Evolutionary conservation across 2,888 invertebrate species (phyloP).

Genomic region (Apodemia zela): DNA sequence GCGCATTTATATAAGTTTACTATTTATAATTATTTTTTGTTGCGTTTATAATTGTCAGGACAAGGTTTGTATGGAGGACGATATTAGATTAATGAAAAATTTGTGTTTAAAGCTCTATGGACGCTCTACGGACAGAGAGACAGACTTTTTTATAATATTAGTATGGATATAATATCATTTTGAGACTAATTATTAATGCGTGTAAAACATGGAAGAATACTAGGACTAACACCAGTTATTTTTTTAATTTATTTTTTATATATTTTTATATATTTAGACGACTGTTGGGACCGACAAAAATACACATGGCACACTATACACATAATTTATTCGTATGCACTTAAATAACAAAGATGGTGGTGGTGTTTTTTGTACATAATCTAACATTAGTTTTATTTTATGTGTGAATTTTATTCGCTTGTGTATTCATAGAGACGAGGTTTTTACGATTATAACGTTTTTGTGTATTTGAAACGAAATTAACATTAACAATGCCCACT

Average conservation of each 20-base stretch:
- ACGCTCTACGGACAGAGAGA: neutral
- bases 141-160: neutral
- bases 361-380: conserved; percentile 38
- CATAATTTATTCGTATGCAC: conserved; percentile 38
- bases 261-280: conserved; percentile 25
- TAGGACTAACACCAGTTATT: neutral
- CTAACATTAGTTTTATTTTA: conserved; percentile 34
- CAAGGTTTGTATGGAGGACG: too few relatives aligned
- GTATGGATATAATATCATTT: too few relatives aligned
- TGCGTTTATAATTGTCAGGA: too few relatives aligned
- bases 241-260: too few relatives aligned
- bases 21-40: too few relatives aligned
- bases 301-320: conserved; percentile 60
- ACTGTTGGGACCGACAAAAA: conserved; percentile 68
- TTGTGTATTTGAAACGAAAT: conserved; percentile 20
- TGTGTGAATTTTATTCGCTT: conserved; percentile 46
- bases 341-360: conserved; percentile 68
- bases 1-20: too few relatives aligned
- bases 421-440: conserved; percentile 56
- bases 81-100: too few relatives aligned
- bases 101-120: too few relatives aligned
- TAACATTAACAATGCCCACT: conserved; percentile 23
- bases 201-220: neutral
- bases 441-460: conserved; percentile 22
- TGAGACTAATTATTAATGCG: too few relatives aligned